Evolutionary conservation across 2,113 vertebrate species (phyloP), one percentile per base, ranked within the genome.

Genomic region (Lepus timidus): DNA sequence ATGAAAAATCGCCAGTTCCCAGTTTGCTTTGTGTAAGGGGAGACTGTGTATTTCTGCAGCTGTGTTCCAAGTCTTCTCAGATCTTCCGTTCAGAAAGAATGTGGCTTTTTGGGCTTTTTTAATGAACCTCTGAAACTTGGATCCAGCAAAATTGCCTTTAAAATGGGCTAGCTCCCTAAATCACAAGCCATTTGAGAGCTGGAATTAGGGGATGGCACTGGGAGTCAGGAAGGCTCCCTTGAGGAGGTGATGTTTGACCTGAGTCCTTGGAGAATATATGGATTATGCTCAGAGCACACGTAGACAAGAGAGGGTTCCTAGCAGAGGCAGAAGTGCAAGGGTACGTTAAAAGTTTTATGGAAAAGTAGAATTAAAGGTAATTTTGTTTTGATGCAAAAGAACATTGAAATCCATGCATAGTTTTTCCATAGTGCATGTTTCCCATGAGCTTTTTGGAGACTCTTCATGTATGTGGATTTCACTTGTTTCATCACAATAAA

Each of bases 1-100:
- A 33, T 29, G 75, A 9, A 89, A 52, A 82, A 36, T 92, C 92
- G 95, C 49, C 94, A 61, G 11, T 76, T 86, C 95, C 91, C n/a
- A 64, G 68, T 71, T 95, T 78, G 29, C 61, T 78, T 68, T 36
- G 22, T 6, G 49, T 91, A 87, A 33, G 82, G 36, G 91, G 11
- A 36, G 20, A 85, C 16, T 58, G 29, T 95, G 25, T 87, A 20
- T 65, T 73, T 25, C n/a, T 22, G 5, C 8, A 80, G 22, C 25
- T 71, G 51, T 75, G 6, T 20, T 1, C 61, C 83, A 75, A 85
- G 62, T 51, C 7, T 58, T 55, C 27, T 58, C 51, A 14, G 65
- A 87, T 70, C 13, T 20, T 90, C 67, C 85, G 2, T 92, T 95
- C 13, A 76, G 31, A 67, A 65, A 20, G 44, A 65, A 51, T 9